Evolutionary conservation across 92 coral and sea anemone species (phyloP), one percentile per base, ranked within the genome.

Genomic region (Phymanthus crucifer): DNA sequence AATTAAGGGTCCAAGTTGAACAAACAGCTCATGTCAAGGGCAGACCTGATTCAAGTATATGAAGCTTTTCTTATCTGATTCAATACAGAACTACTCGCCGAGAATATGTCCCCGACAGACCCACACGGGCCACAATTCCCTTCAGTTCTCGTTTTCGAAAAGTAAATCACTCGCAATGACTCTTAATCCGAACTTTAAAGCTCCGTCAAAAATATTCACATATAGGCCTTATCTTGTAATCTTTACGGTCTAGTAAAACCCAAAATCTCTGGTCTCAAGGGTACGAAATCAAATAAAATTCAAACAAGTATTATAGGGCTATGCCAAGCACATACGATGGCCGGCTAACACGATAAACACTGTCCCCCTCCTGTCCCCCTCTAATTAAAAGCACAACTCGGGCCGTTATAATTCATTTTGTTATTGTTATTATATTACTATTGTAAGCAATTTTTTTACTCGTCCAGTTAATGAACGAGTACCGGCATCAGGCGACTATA

Each of bases 361-460:
- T 61, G 68, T 24, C 34, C 29, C 14, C 68, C 29, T n/a, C n/a
- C n/a, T n/a, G n/a, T n/a, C n/a, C n/a, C n/a, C n/a, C n/a, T n/a
- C n/a, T 29, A 61, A 61, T 61, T 61, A 61, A 61, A 61, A 18
- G 18, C 7, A 4, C 64, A 8, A 24, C 12, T 29, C 29, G 27
- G 33, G 32, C 33, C 68, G 68, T 61, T 61, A 61, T 61, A 27
- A 27, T 24, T 61, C 45, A 69, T 1, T 69, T 8, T n/a, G 2
- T 36, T 10, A 48, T 64, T 61, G 65, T 61, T 65, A 64, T 73
- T 82, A n/a, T n/a, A 40, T 82, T 74, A 40, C 65, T 61, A 74
- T 82, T 82, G 76, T 73, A 75, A 71, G 85, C 46, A 72, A 34
- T 73, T 10, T 27, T 73, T 82, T 82, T 82, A 82, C 86, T 82